Evolutionary conservation across 2,797 vertebrate genomes (phyloP).

Genomic region (Melanotaenia boesemani): DNA sequence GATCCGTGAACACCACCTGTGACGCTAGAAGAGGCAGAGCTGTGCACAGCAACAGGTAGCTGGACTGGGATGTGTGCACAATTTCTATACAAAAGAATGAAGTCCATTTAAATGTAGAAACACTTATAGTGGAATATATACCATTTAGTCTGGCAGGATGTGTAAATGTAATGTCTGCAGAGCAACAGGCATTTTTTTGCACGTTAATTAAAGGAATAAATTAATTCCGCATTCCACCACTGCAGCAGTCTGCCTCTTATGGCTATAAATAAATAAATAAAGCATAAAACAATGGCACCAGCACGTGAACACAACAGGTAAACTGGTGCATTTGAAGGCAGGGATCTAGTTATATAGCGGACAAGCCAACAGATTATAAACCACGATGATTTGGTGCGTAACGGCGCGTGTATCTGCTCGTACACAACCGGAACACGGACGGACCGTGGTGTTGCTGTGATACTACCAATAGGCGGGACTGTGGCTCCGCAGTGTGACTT

Average conservation of each 20-base stretch:
- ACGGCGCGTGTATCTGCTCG: background rate
- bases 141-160: no score
- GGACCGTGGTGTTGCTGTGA: slow-evolving; percentile 35
- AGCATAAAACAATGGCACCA: background rate
- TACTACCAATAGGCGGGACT: slow-evolving; percentile 73
- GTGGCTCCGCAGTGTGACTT: slow-evolving; percentile 58
- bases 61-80: background rate
- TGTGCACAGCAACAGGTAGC: slow-evolving; percentile 4
- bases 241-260: background rate
- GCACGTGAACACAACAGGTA: background rate
- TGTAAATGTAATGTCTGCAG: no score
- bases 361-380: background rate
- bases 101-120: background rate
- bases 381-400: background rate
- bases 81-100: no score
- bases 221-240: background rate
- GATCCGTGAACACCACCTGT: slow-evolving; percentile 18
- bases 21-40: background rate
- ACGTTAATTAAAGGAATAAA: background rate
- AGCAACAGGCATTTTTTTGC: background rate
- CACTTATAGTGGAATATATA: background rate
- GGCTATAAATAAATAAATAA: background rate
- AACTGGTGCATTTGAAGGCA: slow-evolving; percentile 1
- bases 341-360: background rate
- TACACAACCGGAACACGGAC: slow-evolving; percentile 14